Base-by-base conservation (phyloP, 2,797 vertebrate species). In the Hypotaenidia okinawae region DNA sequence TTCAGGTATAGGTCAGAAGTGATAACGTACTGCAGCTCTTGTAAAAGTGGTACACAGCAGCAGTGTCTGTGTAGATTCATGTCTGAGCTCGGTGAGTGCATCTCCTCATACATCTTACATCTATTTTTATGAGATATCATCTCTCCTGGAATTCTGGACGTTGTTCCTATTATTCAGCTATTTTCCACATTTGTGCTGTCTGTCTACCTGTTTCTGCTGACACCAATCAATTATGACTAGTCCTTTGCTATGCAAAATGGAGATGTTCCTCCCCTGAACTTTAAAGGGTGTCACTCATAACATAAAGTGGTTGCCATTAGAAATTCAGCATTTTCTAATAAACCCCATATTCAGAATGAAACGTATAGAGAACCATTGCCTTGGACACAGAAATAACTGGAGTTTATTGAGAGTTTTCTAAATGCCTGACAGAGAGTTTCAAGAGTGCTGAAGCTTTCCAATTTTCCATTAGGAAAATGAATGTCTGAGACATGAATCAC, bases 401-500 rank as follows among this genome's bases (percentile, higher is more conserved):
- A 84, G 80, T 88, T 81, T 88, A 94, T 63, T 54, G 72, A 73
- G 70, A 86, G 49, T 86, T 92, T 92, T 85, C 76, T 92, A 89
- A 92, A 89, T 64, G 55, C 61, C 51, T 89, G 81, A 78, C 76
- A 75, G 68, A 59, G 75, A 74, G 27, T 83, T 87, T 78, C 73
- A 81, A 54, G 84, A 89, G 49, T 78, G 61, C 90, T 96, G 87
- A 92, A 84, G 83, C 84, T 93, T 95, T 97, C 84, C 92, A 94
- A 88, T 96, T 83, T 96, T 81, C 89, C 87, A 91, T 96, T 93
- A 96, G 84, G 95, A 96, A 96, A 81, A 66, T 49, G 41, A 92
- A 55, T 43, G 55, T 90, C 67, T 78, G 28, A 75, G 23, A 19
- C 52, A 66, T 94, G 49, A 90, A 64, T 87, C 82, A 88, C 52